Evolutionary conservation across 2,113 vertebrate species (phyloP), one percentile per base, ranked within the genome.

Genomic region (Casuarius casuarius): DNA sequence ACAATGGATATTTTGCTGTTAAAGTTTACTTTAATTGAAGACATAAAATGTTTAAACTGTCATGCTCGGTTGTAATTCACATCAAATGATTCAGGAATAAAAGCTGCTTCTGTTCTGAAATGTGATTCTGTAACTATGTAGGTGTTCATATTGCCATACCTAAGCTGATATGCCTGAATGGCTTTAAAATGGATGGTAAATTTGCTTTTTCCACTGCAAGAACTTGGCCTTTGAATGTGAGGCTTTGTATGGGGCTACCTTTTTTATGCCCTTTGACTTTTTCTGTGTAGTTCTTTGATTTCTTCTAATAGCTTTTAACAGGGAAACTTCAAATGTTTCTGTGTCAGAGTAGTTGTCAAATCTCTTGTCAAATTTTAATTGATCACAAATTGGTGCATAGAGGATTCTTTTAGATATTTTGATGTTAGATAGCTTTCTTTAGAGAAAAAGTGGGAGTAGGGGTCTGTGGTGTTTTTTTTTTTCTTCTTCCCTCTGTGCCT

Each of bases 71-170:
- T 73, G 9, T 62, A 33, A 16, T 73, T 93, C 25, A 2, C 6
- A 2, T 31, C 38, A 48, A 56, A 0, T 0, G 1, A 59, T 56
- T 85, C 67, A 68, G 0, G 4, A 38, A 19, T 33, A 88, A 65
- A 82, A 83, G 42, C 5, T 4, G 22, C 54, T 72, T 70, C 44
- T 87, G 26, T 81, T 76, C 1, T 0, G 7, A 82, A 71, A 67
- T 19, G 12, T 16, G 38, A 68, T 51, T 19, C 8, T 51, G 1
- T 72, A 58, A 58, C 63, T 51, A 8, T 3, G 1, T 18, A 21
- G 8, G 5, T 77, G 31, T 77, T 87, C 1, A 0, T 58, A 25
- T 73, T 31, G 6, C 21, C 10, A 1, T 35, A 49, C 12, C 8
- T 81, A 61, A 51, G 31, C 48, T 83, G 38, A 33, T 83, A 44